Evolutionary conservation across 2,888 invertebrate genomes (phyloP), one percentile per base, ranked within the genome.

Genomic region (Eurois occulta): DNA sequence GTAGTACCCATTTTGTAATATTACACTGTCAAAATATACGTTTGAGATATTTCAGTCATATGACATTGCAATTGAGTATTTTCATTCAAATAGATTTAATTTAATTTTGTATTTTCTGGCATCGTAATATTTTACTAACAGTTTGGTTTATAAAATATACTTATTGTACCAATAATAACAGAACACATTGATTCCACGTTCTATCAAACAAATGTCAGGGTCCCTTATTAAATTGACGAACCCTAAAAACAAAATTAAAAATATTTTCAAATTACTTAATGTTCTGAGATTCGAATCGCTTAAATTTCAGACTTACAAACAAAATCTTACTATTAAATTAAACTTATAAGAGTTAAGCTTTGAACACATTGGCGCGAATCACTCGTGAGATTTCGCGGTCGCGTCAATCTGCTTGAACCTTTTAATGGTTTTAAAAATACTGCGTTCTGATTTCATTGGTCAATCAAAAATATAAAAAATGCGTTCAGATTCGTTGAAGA

Each of bases 401-500:
- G 18, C 21, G 38, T 21, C 38, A 81, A 38, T 32, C 32, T n/a
- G 43, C 43, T 11, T 35, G n/a, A 64, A 38, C 16, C 18, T 38
- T 78, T 4, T 28, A 43, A 70, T 32, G n/a, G 35, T 48, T 68
- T 83, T n/a, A n/a, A 52, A 70, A 78, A 70, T 46, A 67, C 66
- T 55, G 65, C 46, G 66, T 80, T 82, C 66, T 70, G 72, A 79
- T 64, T 48, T 84, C 35, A 81, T 85, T 72, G 76, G 71, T 75
- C 64, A 75, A 58, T 28, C 43, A 66, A 76, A 81, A 83, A 64
- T 43, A 67, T 75, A 67, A 55, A 84, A 38, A 71, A 84, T 81
- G 64, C 78, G 85, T 84, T 80, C 84, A 92, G 90, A 90, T 92
- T 93, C 91, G 90, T 91, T 91, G 90, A 89, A 90, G 91, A 88